These are phyloP conservation scores for Progne subis DNA, from an alignment of 2,113 vertebrate genomes.

Conservation along the genomic window DNA sequence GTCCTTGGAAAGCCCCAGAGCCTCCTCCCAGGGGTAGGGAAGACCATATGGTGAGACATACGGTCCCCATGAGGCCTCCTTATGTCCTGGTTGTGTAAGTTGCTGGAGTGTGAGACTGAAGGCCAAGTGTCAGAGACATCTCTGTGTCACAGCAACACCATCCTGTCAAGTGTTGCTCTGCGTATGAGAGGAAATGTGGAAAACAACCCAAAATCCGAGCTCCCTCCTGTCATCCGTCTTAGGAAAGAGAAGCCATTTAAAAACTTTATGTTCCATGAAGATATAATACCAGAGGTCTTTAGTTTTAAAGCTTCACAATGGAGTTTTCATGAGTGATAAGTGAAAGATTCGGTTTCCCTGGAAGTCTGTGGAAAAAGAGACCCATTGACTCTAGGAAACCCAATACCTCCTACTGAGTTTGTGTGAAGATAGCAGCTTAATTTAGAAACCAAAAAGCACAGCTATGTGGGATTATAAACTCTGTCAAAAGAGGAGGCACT, in stretches of 20 bases:
- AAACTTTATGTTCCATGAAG: not conserved
- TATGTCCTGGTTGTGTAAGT: slow-evolving; percentile 28
- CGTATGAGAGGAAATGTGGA: not conserved
- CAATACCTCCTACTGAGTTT: not conserved
- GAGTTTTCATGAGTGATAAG: not conserved
- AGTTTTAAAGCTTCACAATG: not conserved
- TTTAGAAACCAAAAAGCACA: not conserved
- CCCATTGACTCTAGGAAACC: not conserved
- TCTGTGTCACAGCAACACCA: slow-evolving; percentile 47
- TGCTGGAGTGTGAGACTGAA: slow-evolving; percentile 31
- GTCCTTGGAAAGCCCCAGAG: not conserved
- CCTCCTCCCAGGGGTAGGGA: not conserved
- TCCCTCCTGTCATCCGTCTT: not conserved
- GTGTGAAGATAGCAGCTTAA: not conserved
- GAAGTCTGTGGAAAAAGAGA: not conserved
- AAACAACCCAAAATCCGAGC: not conserved
- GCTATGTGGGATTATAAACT: not conserved
- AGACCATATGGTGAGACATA: slow-evolving; percentile 27
- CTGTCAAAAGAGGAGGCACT: not conserved
- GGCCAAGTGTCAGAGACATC: slow-evolving; percentile 9
- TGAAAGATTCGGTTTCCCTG: not conserved
- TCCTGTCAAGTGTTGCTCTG: slow-evolving; percentile 31
- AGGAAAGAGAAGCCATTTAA: not conserved
- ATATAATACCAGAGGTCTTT: not conserved
- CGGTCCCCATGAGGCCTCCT: not conserved